Conservation (phyloP, 23 tunicate genomes). For the Halocynthia aurantium region DNA sequence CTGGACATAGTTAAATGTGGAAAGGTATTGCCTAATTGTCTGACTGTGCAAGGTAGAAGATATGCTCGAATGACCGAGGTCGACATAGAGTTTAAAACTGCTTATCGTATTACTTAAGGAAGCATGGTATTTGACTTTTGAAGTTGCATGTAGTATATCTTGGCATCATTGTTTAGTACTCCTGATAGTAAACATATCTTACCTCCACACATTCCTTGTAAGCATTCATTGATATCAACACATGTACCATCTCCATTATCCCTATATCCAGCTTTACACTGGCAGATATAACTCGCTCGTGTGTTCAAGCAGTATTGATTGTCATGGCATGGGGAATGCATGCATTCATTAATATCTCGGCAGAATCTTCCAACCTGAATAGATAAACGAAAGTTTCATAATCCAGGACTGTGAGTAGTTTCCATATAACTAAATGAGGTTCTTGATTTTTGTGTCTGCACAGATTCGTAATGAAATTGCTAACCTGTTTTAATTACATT, state of each 20-base stretch:
- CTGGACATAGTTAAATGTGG: no score
- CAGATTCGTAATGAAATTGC: neutral
- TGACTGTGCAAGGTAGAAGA: no score
- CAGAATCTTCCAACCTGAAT: conserved; percentile 84
- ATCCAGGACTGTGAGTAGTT: neutral
- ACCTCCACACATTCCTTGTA: conserved; percentile 66
- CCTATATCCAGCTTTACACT: conserved; percentile 54
- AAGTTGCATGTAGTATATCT: no score
- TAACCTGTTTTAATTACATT: no score
- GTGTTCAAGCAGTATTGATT: conserved; percentile 89
- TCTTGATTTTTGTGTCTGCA: neutral
- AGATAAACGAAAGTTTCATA: neutral
- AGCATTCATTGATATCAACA: conserved; percentile 69
- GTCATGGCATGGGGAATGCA: conserved; percentile 45
- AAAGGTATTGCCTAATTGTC: no score
- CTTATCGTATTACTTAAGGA: no score
- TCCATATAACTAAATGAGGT: neutral
- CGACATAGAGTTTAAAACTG: no score
- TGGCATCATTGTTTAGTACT: no score
- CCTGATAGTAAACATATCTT: neutral
- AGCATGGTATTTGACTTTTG: no score
- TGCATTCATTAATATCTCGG: conserved; percentile 87
- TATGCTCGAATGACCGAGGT: no score
- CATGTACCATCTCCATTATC: conserved; percentile 46
- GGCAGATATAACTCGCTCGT: conserved; percentile 66